Evolutionary conservation across 2,797 vertebrate genomes (phyloP).

Genomic region (Balearica regulorum): DNA sequence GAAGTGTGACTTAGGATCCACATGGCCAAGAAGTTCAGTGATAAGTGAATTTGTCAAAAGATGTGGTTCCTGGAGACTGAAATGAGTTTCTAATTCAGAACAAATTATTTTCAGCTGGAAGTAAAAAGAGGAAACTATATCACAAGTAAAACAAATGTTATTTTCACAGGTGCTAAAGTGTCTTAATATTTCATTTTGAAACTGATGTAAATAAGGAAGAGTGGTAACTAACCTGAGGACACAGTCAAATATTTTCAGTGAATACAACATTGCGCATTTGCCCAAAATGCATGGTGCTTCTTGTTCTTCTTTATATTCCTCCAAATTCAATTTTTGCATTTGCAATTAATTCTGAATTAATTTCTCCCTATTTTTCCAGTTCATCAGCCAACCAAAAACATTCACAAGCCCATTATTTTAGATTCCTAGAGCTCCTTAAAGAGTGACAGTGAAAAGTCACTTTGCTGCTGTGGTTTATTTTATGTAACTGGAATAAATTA

Average conservation of each 20-base stretch:
- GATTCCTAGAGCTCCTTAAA: not conserved
- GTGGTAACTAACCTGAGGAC: not conserved
- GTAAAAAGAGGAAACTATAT: not conserved
- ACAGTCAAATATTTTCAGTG: not conserved
- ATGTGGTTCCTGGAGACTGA: not conserved
- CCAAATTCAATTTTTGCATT: not conserved
- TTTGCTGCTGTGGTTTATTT: not conserved
- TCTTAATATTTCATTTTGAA: not conserved
- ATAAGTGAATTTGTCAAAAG: not conserved
- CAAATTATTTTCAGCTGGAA: conserved; percentile 28
- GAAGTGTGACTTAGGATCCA: not conserved
- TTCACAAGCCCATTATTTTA: not conserved
- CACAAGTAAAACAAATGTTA: not conserved
- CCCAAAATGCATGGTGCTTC: accelerated
- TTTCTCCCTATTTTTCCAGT: not conserved
- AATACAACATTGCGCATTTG: not conserved
- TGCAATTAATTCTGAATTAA: not conserved
- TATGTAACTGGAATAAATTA: not conserved
- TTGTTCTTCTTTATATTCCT: not conserved
- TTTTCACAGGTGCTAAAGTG: not conserved
- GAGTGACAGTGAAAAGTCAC: not conserved
- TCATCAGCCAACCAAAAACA: not conserved
- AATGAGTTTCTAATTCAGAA: conserved; percentile 14
- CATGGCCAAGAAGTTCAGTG: not conserved
- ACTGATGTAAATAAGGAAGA: not conserved